phyloP scores from a whole-genome alignment of 2,888 invertebrate genomes.

The Thysanoteuthis rhombus region DNA sequence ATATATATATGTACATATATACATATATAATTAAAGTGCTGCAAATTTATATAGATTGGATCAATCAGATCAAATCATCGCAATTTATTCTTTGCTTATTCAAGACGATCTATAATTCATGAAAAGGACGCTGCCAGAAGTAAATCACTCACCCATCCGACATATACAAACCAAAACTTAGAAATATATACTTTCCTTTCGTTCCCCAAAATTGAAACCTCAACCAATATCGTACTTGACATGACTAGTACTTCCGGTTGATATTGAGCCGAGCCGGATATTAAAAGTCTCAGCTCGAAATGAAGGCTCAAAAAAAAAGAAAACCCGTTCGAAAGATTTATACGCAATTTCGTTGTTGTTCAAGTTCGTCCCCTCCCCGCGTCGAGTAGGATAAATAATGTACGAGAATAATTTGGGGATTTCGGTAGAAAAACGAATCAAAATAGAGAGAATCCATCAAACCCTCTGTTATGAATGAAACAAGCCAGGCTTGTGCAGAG shows the following conservation, averaged over 20 bases:
- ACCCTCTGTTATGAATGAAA: no score
- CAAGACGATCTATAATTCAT: neutral
- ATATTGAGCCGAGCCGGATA: neutral
- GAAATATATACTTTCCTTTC: neutral
- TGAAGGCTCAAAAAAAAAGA: neutral
- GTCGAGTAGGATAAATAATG: neutral
- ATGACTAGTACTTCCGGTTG: neutral
- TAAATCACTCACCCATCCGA: neutral
- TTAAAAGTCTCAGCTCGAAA: neutral
- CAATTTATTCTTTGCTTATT: neutral
- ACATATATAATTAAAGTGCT: no score
- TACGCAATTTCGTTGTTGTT: neutral
- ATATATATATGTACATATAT: neutral
- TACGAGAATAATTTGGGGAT: neutral
- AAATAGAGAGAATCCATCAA: no score
- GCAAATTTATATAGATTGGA: neutral
- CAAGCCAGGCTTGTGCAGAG: no score
- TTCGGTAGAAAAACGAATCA: no score
- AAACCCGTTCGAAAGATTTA: neutral
- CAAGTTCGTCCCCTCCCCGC: neutral
- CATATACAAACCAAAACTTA: neutral
- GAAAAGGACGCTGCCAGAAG: neutral
- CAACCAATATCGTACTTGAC: neutral
- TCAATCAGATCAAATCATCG: no score
- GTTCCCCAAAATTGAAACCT: neutral